These are phyloP conservation scores for Gracilinanus agilis DNA, from an alignment of 2,113 vertebrate genomes.

Conservation along the genomic window DNA sequence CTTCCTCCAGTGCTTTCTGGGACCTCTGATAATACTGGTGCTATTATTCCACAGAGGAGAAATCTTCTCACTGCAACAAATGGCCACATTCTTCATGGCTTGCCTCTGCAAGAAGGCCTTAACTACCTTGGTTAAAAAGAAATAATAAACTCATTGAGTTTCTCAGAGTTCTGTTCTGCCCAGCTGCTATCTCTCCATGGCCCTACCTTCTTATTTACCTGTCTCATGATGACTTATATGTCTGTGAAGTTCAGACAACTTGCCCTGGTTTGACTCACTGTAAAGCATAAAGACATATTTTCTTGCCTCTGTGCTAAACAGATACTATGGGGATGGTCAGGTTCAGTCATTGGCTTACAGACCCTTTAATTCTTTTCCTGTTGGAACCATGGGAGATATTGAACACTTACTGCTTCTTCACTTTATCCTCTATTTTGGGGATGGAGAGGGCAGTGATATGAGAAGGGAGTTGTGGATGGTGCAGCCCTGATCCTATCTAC, in stretches of 20 bases:
- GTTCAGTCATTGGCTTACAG: not conserved
- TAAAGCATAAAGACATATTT: not conserved
- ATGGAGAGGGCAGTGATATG: not conserved
- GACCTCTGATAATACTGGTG: not conserved
- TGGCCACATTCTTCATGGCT: not conserved
- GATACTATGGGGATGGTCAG: not conserved
- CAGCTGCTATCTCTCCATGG: not conserved
- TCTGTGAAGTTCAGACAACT: not conserved
- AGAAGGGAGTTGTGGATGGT: not conserved
- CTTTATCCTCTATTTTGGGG: not conserved
- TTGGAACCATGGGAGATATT: not conserved
- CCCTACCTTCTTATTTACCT: not conserved
- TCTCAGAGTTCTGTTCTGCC: not conserved
- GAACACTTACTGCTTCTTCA: not conserved
- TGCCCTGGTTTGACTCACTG: not conserved
- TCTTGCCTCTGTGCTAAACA: not conserved
- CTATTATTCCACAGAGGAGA: not conserved
- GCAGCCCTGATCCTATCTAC: not conserved
- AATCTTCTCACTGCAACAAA: not conserved
- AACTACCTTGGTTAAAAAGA: not conserved
- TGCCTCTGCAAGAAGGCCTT: not conserved
- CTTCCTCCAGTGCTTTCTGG: not conserved
- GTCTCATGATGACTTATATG: not conserved
- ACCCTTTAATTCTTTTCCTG: not conserved
- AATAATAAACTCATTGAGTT: not conserved